These are phyloP conservation scores for Allolobophora icterica DNA, from an alignment of 2,888 invertebrate genomes.

Conservation along the genomic window DNA sequence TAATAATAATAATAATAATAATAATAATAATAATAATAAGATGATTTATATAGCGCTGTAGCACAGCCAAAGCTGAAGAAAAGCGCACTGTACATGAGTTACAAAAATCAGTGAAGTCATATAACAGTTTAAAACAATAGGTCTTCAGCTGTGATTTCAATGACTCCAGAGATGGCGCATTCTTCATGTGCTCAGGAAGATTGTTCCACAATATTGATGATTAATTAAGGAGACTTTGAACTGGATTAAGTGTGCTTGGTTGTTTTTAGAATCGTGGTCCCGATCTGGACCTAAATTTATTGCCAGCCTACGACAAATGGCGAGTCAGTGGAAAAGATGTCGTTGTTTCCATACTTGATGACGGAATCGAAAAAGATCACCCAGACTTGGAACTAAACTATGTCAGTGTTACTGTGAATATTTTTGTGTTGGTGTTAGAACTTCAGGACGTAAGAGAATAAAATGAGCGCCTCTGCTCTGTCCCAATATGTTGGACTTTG, in stretches of 20 bases:
- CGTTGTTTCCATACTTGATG: conserved; percentile 95
- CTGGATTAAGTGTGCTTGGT: background rate
- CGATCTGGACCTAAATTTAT: background rate
- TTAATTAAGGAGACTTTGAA: background rate
- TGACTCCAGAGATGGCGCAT: no score
- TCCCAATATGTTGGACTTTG: background rate
- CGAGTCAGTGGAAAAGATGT: conserved; percentile 73
- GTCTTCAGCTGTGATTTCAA: no score
- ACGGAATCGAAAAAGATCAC: conserved; percentile 93
- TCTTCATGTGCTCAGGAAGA: no score
- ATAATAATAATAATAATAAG: no score
- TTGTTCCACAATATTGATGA: no score
- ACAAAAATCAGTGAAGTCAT: no score
- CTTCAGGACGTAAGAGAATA: background rate
- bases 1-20: no score
- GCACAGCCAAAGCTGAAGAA: no score
- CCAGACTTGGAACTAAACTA: conserved; percentile 90
- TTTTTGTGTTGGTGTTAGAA: background rate
- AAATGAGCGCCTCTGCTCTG: background rate
- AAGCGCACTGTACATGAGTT: no score
- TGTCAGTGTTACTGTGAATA: conserved; percentile 45
- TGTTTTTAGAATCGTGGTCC: conserved; percentile 12
- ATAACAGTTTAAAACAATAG: no score
- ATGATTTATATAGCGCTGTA: no score
- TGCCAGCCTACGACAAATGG: conserved; percentile 28